A percentile compares a stretch with the other conserved stretches of the same genome.
These are phyloP conservation scores for Tillus elongatus DNA, from an alignment of 2,888 invertebrate genomes.

Conservation along the genomic window DNA sequence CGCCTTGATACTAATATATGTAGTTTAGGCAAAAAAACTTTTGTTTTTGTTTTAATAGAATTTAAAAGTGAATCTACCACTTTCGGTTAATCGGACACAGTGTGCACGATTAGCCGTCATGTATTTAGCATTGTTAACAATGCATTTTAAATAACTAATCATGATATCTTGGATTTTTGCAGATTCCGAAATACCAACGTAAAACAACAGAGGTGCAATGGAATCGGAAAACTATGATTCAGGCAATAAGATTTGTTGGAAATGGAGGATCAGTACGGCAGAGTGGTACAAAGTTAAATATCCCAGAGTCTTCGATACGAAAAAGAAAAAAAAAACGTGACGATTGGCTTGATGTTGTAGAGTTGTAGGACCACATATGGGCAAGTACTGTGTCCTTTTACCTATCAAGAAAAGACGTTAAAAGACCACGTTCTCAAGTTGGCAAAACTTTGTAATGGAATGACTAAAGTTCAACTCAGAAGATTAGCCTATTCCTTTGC, in stretches of 20 bases:
- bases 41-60: no score
- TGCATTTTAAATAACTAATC: background rate
- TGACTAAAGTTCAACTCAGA: conserved; percentile 11
- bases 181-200: conserved; percentile 1
- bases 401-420: conserved; percentile 15
- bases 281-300: conserved; percentile 15
- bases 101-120: conserved; percentile 3
- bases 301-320: conserved; percentile 18
- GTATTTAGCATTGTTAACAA: conserved; percentile 1
- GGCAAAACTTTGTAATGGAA: conserved; percentile 15
- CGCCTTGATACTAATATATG: no score
- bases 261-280: conserved; percentile 15
- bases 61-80: background rate
- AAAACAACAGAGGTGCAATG: conserved; percentile 3
- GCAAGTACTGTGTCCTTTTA: conserved; percentile 14
- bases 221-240: background rate
- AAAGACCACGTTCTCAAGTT: conserved; percentile 15
- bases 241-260: conserved; percentile 8
- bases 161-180: no score
- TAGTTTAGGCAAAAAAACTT: no score
- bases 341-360: conserved; percentile 15
- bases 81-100: background rate
- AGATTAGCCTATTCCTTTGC: conserved; percentile 8
- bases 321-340: conserved; percentile 17
- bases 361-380: conserved; percentile 14